Evolutionary conservation across 2,888 invertebrate genomes (phyloP), one percentile per base, ranked within the genome.

Genomic region (Andrena bicolor): DNA sequence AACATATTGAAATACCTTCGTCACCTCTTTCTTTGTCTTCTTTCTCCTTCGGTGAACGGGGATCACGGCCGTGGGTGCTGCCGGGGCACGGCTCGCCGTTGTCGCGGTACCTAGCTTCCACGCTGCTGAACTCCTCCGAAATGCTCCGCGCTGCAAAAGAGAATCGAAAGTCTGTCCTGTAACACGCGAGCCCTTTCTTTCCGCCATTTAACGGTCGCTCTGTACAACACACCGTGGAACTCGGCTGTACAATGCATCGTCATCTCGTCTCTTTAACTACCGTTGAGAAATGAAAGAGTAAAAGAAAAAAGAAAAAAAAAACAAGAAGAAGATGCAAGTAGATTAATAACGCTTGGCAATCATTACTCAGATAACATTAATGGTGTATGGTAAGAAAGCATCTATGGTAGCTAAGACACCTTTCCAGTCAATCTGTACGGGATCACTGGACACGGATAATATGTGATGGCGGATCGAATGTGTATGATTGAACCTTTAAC

Each of bases 101-200:
- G 89, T 96, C 96, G 89, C 96, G 95, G 91, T 95, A 95, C 88
- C 96, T 95, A 85, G 95, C 95, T 94, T 98, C 97, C 90, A 97
- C 97, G 94, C 98, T 98, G 94, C 98, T 98, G 95, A 99, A 99
- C 95, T 99, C 99, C 95, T 99, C 99, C 93, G 99, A 99, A 94
- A 98, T 98, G 95, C 98, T 98, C 94, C 98, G 97, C 92, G 98
- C 98, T 98, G 96, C 76, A 94, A 94, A 85, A 86, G 26, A 32
- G 72, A 73, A 72, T 13, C 35, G 82, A n/a, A 66, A 23, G 51
- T 72, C 48, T 13, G 23, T 20, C 32, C 49, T 53, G 80, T 66
- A 80, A 30, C 53, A 20, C 28, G 58, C 16, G n/a, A 28, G 13
- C 7, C 10, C 23, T 26, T 13, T 16, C 0, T 13, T 53, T 56